phyloP scores from a whole-genome alignment of 2,113 vertebrate species.

The Rattus norvegicus region DNA sequence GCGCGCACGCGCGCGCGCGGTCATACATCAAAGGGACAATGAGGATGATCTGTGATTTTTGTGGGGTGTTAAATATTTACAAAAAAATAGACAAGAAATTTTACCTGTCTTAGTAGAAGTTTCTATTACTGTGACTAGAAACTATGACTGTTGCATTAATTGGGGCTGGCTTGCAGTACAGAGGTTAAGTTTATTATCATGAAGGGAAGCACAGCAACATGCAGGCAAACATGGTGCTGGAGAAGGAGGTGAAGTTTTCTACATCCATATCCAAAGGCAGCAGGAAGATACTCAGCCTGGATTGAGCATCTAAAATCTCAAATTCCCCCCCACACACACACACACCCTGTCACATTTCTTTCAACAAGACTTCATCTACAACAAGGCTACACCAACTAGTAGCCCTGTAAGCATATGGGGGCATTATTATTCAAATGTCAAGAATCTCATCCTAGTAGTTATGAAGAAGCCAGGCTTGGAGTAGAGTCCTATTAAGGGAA shows the following conservation, averaged over 20 bases:
- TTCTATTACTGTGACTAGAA: not conserved
- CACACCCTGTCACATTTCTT: not conserved
- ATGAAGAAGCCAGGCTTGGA: not conserved
- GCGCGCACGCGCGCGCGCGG: too few species aligned
- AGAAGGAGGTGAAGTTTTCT: not conserved
- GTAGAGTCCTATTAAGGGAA: not conserved
- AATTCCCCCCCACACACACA: accelerated
- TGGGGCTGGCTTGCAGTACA: not conserved
- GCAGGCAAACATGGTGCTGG: not conserved
- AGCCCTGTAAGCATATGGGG: not conserved
- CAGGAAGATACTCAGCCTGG: not conserved
- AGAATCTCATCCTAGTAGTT: not conserved
- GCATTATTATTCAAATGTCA: not conserved
- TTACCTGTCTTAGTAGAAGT: too few species aligned
- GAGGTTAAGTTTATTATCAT: not conserved
- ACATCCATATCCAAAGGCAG: not conserved
- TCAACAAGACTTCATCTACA: not conserved
- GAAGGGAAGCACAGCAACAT: not conserved
- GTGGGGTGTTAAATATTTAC: too few species aligned
- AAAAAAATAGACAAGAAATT: too few species aligned
- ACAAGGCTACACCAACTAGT: not conserved
- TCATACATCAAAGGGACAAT: too few species aligned
- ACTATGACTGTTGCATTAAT: not conserved
- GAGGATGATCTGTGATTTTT: too few species aligned
- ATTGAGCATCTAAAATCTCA: not conserved